Evolutionary conservation across 2,797 vertebrate species (phyloP).

Genomic region (Cossypha polioptera): DNA sequence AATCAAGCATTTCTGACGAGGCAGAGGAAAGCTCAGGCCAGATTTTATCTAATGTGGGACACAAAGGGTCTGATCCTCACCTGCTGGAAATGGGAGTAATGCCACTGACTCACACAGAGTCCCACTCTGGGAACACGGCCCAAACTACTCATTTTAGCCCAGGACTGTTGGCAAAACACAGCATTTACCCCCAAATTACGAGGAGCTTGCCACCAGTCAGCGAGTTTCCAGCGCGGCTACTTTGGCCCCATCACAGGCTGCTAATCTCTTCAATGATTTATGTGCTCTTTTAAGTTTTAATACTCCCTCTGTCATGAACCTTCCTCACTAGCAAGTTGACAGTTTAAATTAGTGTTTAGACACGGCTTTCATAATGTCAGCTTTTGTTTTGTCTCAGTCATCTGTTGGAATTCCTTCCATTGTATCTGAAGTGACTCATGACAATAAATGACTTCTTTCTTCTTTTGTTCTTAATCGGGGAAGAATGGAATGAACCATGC

Average conservation of each 20-base stretch:
- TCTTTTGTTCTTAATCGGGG: conserved; percentile 78
- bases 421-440: conserved; percentile 79
- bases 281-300: conserved; percentile 77
- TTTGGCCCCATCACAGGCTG: conserved; percentile 69
- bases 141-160: background rate
- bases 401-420: conserved; percentile 79
- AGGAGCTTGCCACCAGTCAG: conserved; percentile 51
- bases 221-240: conserved; percentile 6
- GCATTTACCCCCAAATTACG: conserved; percentile 63
- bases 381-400: conserved; percentile 79
- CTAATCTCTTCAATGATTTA: conserved; percentile 79
- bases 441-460: conserved; percentile 76
- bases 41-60: background rate
- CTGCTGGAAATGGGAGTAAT: background rate
- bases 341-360: conserved; percentile 82
- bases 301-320: conserved; percentile 77
- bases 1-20: background rate
- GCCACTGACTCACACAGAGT: background rate
- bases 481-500: conserved; percentile 73
- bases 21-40: background rate
- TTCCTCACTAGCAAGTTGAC: conserved; percentile 77
- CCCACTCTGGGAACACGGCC: background rate
- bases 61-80: conserved; percentile 21
- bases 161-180: conserved; percentile 41
- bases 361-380: conserved; percentile 78